A percentile compares a stretch with the other conserved stretches of the same genome.
Evolutionary conservation across 1,140 invertebrate species (phyloP).

Genomic region (Pachypeltis micranthus): DNA sequence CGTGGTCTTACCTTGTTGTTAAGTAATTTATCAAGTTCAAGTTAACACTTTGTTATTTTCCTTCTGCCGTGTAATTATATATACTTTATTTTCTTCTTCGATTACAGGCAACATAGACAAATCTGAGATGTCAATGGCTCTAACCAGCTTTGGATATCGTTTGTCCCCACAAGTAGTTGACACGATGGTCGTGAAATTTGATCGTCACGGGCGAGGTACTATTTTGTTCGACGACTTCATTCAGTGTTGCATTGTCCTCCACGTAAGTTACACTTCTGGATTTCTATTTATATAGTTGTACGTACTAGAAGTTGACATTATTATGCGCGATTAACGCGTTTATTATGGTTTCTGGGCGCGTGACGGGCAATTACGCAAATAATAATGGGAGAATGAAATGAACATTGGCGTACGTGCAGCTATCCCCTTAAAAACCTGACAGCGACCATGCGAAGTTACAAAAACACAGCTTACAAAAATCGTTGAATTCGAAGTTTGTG

Average conservation of each 20-base stretch:
- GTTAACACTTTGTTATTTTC: neutral
- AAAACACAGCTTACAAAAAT: too few species aligned
- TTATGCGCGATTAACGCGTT: too few species aligned
- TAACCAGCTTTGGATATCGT: constrained; percentile 86
- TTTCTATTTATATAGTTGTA: too few species aligned
- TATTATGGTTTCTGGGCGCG: too few species aligned
- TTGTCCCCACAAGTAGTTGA: constrained; percentile 73
- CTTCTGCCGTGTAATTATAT: neutral
- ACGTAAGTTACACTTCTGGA: too few species aligned
- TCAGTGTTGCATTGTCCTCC: constrained; percentile 84
- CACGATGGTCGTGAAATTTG: constrained; percentile 83
- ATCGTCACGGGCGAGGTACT: constrained; percentile 75
- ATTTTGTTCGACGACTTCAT: constrained; percentile 99
- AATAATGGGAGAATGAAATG: too few species aligned
- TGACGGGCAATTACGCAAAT: too few species aligned
- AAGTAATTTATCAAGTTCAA: neutral
- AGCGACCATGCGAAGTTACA: too few species aligned
- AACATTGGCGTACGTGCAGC: too few species aligned
- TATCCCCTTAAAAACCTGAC: too few species aligned
- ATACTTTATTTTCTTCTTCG: neutral
- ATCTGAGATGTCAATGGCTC: constrained; percentile 75
- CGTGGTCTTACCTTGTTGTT: neutral
- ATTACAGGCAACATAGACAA: constrained; percentile 74
- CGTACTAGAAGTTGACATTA: too few species aligned
- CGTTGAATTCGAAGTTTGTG: too few species aligned